Conservation (phyloP, 2,888 invertebrate genomes). For the Cryptophagus acutangulus region DNA sequence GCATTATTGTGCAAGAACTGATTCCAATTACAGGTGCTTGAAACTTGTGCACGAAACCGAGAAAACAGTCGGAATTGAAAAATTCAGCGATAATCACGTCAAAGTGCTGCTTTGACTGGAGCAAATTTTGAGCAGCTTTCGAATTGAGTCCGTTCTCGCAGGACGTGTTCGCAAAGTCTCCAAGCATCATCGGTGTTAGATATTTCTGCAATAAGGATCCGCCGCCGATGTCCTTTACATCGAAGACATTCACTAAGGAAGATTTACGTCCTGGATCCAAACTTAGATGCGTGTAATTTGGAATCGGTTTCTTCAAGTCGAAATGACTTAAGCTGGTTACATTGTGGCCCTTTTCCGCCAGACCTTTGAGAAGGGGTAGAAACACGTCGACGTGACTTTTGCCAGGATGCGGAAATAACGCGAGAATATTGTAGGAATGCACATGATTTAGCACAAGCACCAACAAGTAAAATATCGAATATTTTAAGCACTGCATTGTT, state of each 20-base stretch:
- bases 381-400: slow-evolving; percentile 68
- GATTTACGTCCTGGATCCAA: slow-evolving; percentile 38
- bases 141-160: slow-evolving; percentile 29
- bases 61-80: slow-evolving; percentile 65
- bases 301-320: slow-evolving; percentile 49
- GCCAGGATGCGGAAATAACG: slow-evolving; percentile 63
- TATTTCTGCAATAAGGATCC: slow-evolving; percentile 16
- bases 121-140: slow-evolving; percentile 41
- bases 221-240: slow-evolving; percentile 8
- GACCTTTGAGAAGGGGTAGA: slow-evolving; percentile 55
- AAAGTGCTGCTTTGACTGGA: slow-evolving; percentile 50
- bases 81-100: slow-evolving; percentile 64
- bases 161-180: slow-evolving; percentile 9
- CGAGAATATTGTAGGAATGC: slow-evolving; percentile 52
- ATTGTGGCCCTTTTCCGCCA: slow-evolving; percentile 61
- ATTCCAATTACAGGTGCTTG: slow-evolving; percentile 56
- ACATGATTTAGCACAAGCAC: slow-evolving; percentile 44
- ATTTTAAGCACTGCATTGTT: too few species aligned
- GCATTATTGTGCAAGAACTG: slow-evolving; percentile 42
- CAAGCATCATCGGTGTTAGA: slow-evolving; percentile 10
- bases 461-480: too few species aligned
- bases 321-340: slow-evolving; percentile 65
- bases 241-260: slow-evolving; percentile 12
- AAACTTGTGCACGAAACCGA: slow-evolving; percentile 59
- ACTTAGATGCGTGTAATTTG: slow-evolving; percentile 57